Percentiles rank a stretch among this genome's conserved stretches.
phyloP scores from a whole-genome alignment of 1,140 invertebrate species.

The Carcinoscorpius rotundicauda region DNA sequence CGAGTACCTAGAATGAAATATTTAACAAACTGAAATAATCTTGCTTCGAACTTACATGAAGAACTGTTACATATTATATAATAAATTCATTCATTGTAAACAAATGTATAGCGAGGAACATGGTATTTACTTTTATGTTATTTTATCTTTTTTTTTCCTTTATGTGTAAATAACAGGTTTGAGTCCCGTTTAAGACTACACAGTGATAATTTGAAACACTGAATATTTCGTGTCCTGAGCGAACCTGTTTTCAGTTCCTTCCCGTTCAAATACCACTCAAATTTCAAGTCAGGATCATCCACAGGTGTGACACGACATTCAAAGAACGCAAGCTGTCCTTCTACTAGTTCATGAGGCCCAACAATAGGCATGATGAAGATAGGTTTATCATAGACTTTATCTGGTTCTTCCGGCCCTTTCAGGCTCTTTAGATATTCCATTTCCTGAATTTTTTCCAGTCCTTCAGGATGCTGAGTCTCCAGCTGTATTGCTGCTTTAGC shows the following conservation, averaged over 20 bases:
- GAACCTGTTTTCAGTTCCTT: slow-evolving; percentile 41
- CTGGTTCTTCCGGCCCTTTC: slow-evolving; percentile 32
- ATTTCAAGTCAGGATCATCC: slow-evolving; percentile 73
- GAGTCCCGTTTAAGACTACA: too few species aligned
- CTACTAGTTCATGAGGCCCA: slow-evolving; percentile 64
- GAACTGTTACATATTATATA: too few species aligned
- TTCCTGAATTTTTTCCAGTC: slow-evolving; percentile 78
- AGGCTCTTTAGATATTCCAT: slow-evolving; percentile 56
- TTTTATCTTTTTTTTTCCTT: too few species aligned
- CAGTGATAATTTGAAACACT: too few species aligned
- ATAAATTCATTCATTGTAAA: too few species aligned
- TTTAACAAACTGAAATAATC: too few species aligned
- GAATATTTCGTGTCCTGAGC: too few species aligned
- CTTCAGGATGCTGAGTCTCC: slow-evolving; percentile 93
- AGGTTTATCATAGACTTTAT: slow-evolving; percentile 68
- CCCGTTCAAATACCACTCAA: slow-evolving; percentile 61
- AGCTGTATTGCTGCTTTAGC: slow-evolving; percentile 66
- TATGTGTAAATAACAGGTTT: too few species aligned
- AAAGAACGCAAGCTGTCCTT: slow-evolving; percentile 72
- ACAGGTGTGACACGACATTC: slow-evolving; percentile 59
- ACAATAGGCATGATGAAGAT: slow-evolving; percentile 72
- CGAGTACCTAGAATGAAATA: slow-evolving; percentile 47
- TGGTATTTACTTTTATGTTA: too few species aligned
- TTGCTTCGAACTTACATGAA: too few species aligned
- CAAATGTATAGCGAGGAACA: too few species aligned